A percentile compares a stretch with the other conserved stretches of the same genome.
Evolutionary conservation across 2,888 invertebrate species (phyloP).

Genomic region (Clivina fossor): DNA sequence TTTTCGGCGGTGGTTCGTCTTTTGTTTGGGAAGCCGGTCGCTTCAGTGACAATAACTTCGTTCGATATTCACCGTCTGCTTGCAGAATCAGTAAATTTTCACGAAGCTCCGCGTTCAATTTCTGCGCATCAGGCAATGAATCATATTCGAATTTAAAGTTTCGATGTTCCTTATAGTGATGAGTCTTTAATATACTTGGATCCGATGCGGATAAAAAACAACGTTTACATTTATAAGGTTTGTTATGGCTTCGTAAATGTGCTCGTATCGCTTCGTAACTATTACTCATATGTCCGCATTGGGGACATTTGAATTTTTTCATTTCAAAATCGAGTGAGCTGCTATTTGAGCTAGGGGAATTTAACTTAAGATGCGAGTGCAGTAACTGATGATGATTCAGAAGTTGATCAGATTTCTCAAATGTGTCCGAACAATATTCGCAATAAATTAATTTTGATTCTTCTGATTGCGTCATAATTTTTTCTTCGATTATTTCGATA

Average conservation of each 20-base stretch:
- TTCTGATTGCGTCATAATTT: constrained; percentile 12
- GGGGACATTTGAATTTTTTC: constrained; percentile 50
- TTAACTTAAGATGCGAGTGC: constrained; percentile 50
- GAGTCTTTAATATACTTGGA: constrained; percentile 44
- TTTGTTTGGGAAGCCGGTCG: constrained; percentile 30
- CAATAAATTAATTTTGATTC: constrained; percentile 27
- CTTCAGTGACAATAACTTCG: constrained; percentile 22
- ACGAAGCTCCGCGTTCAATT: constrained; percentile 27
- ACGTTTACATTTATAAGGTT: constrained; percentile 52
- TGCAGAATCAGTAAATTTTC: constrained; percentile 25
- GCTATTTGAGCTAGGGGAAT: constrained; percentile 41
- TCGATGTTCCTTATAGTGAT: constrained; percentile 47
- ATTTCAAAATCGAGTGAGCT: constrained; percentile 33
- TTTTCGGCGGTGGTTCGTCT: constrained; percentile 19
- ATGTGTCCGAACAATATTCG: constrained; percentile 49
- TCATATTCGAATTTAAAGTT: constrained; percentile 44
- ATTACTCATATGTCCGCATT: constrained; percentile 49
- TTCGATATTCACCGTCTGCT: constrained; percentile 15
- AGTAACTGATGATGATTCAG: constrained; percentile 50
- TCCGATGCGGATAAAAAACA: constrained; percentile 49
- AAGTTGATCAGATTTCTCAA: constrained; percentile 46
- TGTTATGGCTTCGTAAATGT: constrained; percentile 53
- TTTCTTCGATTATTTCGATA: constrained; percentile 41
- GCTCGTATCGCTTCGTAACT: constrained; percentile 48
- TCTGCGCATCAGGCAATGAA: constrained; percentile 27